Evolutionary conservation across 2,113 vertebrate genomes (phyloP).

Genomic region (Psammodynastes pulverulentus): DNA sequence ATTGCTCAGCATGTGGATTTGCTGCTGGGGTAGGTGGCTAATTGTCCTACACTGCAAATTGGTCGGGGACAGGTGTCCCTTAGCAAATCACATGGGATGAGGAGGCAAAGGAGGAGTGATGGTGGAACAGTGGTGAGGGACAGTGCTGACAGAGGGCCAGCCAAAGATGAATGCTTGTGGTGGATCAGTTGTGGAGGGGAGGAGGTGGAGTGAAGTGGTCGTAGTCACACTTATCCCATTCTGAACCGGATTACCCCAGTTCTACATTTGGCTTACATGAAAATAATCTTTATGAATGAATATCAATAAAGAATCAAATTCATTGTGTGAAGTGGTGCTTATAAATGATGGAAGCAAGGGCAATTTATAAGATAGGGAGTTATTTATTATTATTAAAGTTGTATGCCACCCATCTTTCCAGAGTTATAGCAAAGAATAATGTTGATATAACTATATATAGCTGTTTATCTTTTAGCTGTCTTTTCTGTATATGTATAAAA

Average conservation of each 20-base stretch:
- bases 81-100: neutral
- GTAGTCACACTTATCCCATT: neutral
- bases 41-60: neutral
- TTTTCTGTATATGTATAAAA: neutral
- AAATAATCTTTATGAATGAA: neutral
- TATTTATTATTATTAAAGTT: neutral
- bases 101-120: neutral
- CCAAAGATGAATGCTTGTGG: neutral
- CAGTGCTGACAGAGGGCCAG: neutral
- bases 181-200: neutral
- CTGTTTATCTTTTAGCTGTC: neutral
- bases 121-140: neutral
- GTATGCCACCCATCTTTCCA: neutral
- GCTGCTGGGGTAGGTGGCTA: neutral
- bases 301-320: neutral
- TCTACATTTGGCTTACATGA: neutral
- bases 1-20: neutral
- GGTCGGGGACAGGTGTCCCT: neutral
- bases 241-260: neutral
- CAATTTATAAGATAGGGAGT: neutral
- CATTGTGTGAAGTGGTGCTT: neutral
- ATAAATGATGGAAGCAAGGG: neutral
- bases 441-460: neutral
- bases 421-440: neutral
- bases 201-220: neutral